A percentile compares a stretch with the other conserved stretches of the same genome.
Conservation (phyloP, 64 coral and sea anemone species). For the Montipora efflorescens region DNA sequence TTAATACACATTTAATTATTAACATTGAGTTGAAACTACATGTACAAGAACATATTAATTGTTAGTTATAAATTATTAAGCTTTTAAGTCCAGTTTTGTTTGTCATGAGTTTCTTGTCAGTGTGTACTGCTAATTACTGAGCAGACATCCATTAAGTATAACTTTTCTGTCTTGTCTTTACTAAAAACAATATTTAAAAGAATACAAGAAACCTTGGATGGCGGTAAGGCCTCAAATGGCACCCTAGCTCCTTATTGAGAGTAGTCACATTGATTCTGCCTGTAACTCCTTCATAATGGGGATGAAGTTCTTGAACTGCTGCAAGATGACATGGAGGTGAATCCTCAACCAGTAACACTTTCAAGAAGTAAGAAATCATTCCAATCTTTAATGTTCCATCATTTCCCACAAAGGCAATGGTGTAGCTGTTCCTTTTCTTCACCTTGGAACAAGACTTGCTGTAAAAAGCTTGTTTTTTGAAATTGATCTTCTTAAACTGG, state of each 20-base stretch:
- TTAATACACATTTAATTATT: too few species aligned
- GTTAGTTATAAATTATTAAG: neutral
- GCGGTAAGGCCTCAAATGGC: constrained; percentile 1
- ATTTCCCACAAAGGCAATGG: constrained; percentile 17
- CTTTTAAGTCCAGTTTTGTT: neutral
- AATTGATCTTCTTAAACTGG: constrained; percentile 49
- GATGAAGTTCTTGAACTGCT: constrained; percentile 40
- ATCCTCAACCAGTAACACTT: constrained; percentile 34
- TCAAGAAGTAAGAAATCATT: constrained; percentile 30
- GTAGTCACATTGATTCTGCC: constrained; percentile 25
- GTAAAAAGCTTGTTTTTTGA: constrained; percentile 49
- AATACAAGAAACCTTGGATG: constrained; percentile 10
- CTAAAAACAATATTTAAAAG: neutral
- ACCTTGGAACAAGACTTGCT: constrained; percentile 60
- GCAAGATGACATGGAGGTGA: constrained; percentile 41
- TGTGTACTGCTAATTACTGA: neutral
- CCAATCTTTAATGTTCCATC: constrained; percentile 26
- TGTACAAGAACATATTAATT: too few species aligned
- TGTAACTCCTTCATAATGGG: neutral
- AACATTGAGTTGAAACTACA: too few species aligned
- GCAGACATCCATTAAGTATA: neutral
- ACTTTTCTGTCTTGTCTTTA: neutral
- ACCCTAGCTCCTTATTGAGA: constrained; percentile 35
- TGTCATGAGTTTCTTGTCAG: neutral
- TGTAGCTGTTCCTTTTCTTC: constrained; percentile 72